Percentiles rank a stretch among this genome's conserved stretches.
Evolutionary conservation across 2,797 vertebrate species (phyloP).

Genomic region (Brotula barbata): DNA sequence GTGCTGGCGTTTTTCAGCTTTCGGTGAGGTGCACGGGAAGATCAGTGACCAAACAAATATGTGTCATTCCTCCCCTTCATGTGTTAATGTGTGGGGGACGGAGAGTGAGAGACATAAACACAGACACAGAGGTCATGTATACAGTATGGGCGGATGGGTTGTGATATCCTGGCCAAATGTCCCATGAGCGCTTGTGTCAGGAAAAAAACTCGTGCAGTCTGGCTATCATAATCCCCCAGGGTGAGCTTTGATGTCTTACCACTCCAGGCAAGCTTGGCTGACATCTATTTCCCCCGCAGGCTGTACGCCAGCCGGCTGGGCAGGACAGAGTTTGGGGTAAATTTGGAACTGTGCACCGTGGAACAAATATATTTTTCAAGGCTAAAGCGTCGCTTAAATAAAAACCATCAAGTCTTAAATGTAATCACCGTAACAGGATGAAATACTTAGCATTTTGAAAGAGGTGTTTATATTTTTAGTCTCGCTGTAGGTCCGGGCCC

Average conservation of each 20-base stretch:
- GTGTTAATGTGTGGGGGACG: constrained; percentile 6
- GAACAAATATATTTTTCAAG: constrained; percentile 45
- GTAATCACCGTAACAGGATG: constrained; percentile 55
- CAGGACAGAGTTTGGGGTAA: constrained; percentile 45
- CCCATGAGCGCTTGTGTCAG: constrained; percentile 31
- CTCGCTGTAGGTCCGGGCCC: constrained; percentile 29
- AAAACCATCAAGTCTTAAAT: constrained; percentile 57
- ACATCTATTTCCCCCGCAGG: constrained; percentile 40
- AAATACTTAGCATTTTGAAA: constrained; percentile 42
- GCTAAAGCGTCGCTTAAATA: constrained; percentile 27
- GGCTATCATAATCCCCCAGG: constrained; percentile 35
- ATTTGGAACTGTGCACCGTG: constrained; percentile 38
- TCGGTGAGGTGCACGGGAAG: constrained; percentile 12
- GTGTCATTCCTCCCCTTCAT: neutral
- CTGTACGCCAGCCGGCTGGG: constrained; percentile 37
- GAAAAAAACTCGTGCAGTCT: constrained; percentile 33
- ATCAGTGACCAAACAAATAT: constrained; percentile 40
- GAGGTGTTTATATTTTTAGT: constrained; percentile 62
- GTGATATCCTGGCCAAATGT: neutral
- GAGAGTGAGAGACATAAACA: neutral
- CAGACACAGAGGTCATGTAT: neutral
- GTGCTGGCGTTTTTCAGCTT: constrained; percentile 22
- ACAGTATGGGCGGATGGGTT: neutral
- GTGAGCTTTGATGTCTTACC: constrained; percentile 57
- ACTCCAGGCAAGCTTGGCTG: constrained; percentile 50